A percentile compares a stretch with the other conserved stretches of the same genome.
Conservation (phyloP, 2,113 vertebrate species). For the Proteles cristata region DNA sequence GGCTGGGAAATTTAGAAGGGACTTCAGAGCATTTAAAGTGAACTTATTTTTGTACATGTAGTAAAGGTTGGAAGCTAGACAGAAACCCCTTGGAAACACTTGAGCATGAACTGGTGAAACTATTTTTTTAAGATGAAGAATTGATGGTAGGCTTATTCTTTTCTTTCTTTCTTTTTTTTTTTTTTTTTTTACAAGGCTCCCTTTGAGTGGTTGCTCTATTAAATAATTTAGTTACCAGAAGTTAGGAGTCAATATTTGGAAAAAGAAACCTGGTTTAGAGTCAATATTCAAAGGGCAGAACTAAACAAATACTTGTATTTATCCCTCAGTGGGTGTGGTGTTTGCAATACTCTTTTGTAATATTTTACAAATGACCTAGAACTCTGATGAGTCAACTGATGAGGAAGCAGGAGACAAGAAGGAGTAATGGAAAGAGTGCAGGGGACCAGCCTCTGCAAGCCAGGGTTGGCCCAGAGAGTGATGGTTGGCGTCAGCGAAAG, state of each 20-base stretch:
- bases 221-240: background rate
- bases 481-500: too few relatives aligned
- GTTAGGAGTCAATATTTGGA: background rate
- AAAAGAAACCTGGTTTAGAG: background rate
- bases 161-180: background rate
- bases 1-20: background rate
- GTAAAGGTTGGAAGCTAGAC: background rate
- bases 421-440: background rate
- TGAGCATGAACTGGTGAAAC: background rate
- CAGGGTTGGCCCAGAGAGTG: too few relatives aligned
- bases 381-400: background rate
- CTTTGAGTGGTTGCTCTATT: background rate
- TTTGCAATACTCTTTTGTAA: conserved; percentile 10
- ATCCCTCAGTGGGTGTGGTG: background rate
- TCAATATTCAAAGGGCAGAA: conserved; percentile 15
- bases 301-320: background rate
- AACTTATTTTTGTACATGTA: background rate
- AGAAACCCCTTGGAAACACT: background rate
- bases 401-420: background rate
- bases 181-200: background rate
- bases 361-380: background rate
- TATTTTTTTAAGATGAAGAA: background rate
- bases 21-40: background rate
- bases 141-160: background rate
- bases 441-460: too few relatives aligned